A percentile compares a stretch with the other conserved stretches of the same genome.
These are phyloP conservation scores for Chrysoperla carnea DNA, from an alignment of 1,140 invertebrate species.

Conservation along the genomic window DNA sequence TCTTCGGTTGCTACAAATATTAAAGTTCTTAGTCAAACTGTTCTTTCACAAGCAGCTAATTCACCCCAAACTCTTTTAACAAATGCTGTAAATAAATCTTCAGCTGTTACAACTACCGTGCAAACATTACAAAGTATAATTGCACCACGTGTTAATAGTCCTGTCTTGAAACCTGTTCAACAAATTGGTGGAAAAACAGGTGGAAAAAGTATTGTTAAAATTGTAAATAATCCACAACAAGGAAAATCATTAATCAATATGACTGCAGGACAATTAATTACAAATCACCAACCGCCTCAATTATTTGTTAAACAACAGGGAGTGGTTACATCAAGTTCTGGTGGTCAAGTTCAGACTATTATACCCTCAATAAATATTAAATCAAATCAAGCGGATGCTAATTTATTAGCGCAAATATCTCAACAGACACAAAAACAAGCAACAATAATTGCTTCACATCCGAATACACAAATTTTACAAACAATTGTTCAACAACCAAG, in stretches of 20 bases:
- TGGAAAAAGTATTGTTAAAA: slow-evolving; percentile 18
- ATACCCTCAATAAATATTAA: slow-evolving; percentile 3
- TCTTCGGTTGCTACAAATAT: no score
- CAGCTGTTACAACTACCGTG: not conserved
- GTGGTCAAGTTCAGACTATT: not conserved
- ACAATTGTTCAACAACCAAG: slow-evolving; percentile 5
- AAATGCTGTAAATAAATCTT: not conserved
- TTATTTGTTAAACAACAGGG: not conserved
- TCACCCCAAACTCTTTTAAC: no score
- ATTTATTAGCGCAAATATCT: not conserved
- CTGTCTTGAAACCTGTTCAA: slow-evolving; percentile 4
- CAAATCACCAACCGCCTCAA: not conserved
- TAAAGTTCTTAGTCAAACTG: no score
- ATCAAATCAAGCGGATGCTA: not conserved
- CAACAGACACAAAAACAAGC: slow-evolving; percentile 1
- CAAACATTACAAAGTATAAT: not conserved
- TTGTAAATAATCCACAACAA: slow-evolving; percentile 15
- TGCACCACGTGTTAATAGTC: slow-evolving; percentile 1
- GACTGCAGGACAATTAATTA: not conserved
- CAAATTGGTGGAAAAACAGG: slow-evolving; percentile 2
- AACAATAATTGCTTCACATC: not conserved
- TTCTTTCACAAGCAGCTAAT: no score
- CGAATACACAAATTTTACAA: slow-evolving; percentile 1
- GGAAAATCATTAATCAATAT: slow-evolving; percentile 19
- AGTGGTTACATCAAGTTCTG: not conserved